Base-by-base conservation (phyloP, 2,888 invertebrate genomes). In the Agrotis exclamationis region DNA sequence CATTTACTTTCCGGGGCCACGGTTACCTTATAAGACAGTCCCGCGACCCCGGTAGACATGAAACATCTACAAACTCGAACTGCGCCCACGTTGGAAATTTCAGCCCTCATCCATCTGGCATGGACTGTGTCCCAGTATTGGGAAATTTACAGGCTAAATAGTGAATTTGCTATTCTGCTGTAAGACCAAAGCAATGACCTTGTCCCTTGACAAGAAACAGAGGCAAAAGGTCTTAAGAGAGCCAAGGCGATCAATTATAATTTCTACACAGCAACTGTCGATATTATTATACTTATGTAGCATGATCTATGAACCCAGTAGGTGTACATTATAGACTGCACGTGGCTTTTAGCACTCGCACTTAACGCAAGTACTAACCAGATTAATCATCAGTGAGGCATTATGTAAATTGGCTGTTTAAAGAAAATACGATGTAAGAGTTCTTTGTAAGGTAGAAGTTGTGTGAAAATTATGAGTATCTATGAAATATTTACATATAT, bases 231-330 rank as follows among this genome's bases (percentile, higher is more conserved):
- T 60, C 60, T 47, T 1, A 45, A 18, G 16, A 59, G 51, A 63
- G 13, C 13, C 18, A 48, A 63, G 51, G 51, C 78, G 63, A 71
- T 53, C 63, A 63, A 78, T 75, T 48, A 75, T 63, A 77, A 63
- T 71, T 76, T 77, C 74, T 77, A 70, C 24, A 28, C 13, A 51
- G 50, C 33, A 18, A 58, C 13, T 63, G 56, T 66, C 22, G n/a
- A 67, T 54, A 63, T 3, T 22, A 44, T 33, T 14, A 47, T 62
- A 66, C 14, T 3, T 62, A 58, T 45, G 64, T 50, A 39, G 44
- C 16, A 48, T 84, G 85, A 84, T 85, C 84, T 85, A 73, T 84
- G 80, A 83, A 80, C 85, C 33, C 75, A 74, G 68, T 77, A 73
- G 54, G 22, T 57, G 77, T 63, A 77, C 68, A 63, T 76, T 80